Percentiles rank a stretch among this genome's conserved stretches.
These are phyloP conservation scores for Acanthosepion lycidas DNA, from an alignment of 2,888 invertebrate species.

Conservation along the genomic window DNA sequence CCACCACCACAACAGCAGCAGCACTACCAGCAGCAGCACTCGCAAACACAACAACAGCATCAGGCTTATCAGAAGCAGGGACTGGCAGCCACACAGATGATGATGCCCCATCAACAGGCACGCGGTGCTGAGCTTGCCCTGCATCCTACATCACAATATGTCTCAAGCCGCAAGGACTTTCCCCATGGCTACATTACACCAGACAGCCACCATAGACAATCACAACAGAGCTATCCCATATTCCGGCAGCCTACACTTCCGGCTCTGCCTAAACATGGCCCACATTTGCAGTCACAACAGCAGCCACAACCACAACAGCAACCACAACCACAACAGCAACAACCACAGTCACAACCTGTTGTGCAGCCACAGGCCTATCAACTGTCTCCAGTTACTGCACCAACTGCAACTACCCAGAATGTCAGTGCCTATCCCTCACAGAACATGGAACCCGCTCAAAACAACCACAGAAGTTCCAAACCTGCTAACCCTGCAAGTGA, in stretches of 20 bases:
- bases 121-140: neutral
- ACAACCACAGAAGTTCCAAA: slow-evolving; percentile 13
- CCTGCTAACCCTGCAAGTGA: slow-evolving; percentile 48
- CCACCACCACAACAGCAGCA: slow-evolving; percentile 49
- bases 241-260: slow-evolving; percentile 42
- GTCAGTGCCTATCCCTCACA: slow-evolving; percentile 47
- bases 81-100: slow-evolving; percentile 36
- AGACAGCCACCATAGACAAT: neutral
- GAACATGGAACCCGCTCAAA: slow-evolving; percentile 24
- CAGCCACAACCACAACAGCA: slow-evolving; percentile 36
- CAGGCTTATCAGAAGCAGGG: slow-evolving; percentile 37
- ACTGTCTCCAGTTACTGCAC: slow-evolving; percentile 42
- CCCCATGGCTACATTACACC: neutral
- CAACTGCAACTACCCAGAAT: slow-evolving; percentile 50
- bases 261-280: slow-evolving; percentile 36
- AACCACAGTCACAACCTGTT: neutral
- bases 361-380: slow-evolving; percentile 23
- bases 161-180: neutral
- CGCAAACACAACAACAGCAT: neutral
- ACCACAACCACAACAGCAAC: slow-evolving; percentile 16
- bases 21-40: slow-evolving; percentile 48
- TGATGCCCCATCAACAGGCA: neutral
- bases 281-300: slow-evolving; percentile 42
- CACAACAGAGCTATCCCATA: slow-evolving; percentile 36
- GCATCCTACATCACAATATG: slow-evolving; percentile 23